Conservation (phyloP, 2,888 invertebrate species). For the Tryphoninae sp. region DNA sequence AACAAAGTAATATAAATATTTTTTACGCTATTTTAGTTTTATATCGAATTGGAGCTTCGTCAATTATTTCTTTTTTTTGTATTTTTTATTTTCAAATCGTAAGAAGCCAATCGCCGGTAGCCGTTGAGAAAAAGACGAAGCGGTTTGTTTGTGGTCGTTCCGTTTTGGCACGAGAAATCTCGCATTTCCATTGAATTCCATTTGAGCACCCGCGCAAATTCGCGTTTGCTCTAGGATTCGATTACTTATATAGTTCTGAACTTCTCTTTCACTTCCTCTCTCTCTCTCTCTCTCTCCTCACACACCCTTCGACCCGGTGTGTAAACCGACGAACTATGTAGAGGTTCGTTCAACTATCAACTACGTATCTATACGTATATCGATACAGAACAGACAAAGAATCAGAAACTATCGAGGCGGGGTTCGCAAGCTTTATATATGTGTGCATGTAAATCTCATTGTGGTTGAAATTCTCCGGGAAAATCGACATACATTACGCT, state of each 20-base stretch:
- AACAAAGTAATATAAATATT: background rate
- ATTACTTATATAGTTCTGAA: conserved; percentile 36
- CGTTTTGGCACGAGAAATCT: conserved; percentile 15
- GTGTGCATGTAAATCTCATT: background rate
- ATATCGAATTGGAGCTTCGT: background rate
- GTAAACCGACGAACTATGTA: background rate
- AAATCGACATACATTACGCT: conserved; percentile 33
- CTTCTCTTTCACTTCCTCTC: conserved; percentile 3
- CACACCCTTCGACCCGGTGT: background rate
- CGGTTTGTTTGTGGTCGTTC: background rate
- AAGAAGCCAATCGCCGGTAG: background rate
- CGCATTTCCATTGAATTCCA: conserved; percentile 37
- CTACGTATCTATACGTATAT: background rate
- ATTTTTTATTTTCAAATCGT: background rate
- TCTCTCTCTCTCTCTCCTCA: background rate
- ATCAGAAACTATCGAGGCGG: conserved; percentile 35
- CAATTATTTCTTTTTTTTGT: background rate
- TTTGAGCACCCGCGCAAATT: background rate
- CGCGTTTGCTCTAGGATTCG: conserved; percentile 27
- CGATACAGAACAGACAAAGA: conserved; percentile 18
- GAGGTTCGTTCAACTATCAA: background rate
- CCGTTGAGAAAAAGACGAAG: background rate
- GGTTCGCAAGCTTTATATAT: background rate
- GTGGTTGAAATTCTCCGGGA: background rate
- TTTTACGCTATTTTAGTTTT: background rate